Percentiles rank a stretch among this genome's conserved stretches.
Evolutionary conservation across 2,888 invertebrate species (phyloP).

Genomic region (Drosophila mimetica): DNA sequence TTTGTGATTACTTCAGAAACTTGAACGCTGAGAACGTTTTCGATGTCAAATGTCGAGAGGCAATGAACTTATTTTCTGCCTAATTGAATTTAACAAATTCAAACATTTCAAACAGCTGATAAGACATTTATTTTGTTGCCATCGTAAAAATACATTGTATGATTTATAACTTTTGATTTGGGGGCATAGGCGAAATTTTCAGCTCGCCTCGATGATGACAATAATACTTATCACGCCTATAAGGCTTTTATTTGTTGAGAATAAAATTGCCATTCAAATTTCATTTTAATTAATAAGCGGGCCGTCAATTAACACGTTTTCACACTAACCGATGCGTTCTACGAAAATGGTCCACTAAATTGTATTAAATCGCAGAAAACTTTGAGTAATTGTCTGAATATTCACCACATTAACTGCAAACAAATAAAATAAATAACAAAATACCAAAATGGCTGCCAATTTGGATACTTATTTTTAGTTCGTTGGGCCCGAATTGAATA

Average conservation of each 20-base stretch:
- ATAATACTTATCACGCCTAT: constrained; percentile 45
- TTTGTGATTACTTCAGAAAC: constrained; percentile 30
- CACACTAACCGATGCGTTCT: constrained; percentile 52
- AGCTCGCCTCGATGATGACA: constrained; percentile 28
- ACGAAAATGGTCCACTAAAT: constrained; percentile 51
- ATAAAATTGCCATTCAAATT: constrained; percentile 25
- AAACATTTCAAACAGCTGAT: constrained; percentile 51
- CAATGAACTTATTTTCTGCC: constrained; percentile 81
- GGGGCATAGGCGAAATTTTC: constrained; percentile 31
- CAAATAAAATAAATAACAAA: constrained; percentile 26
- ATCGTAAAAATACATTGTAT: constrained; percentile 56
- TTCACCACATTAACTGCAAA: constrained; percentile 32
- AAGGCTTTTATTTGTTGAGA: constrained; percentile 7
- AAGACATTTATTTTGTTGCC: constrained; percentile 28
- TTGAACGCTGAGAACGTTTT: constrained; percentile 26
- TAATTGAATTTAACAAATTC: constrained; percentile 82
- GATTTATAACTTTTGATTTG: constrained; percentile 51
- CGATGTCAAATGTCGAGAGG: constrained; percentile 76
- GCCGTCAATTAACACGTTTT: constrained; percentile 65
- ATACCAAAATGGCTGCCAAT: constrained; percentile 54
- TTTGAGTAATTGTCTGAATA: constrained; percentile 43
- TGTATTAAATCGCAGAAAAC: constrained; percentile 39
- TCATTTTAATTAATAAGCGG: constrained; percentile 31
- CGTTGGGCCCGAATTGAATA: constrained; percentile 79
- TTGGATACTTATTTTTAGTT: constrained; percentile 55